Conservation (phyloP, 2,888 invertebrate species). For the Pammene fasciana region DNA sequence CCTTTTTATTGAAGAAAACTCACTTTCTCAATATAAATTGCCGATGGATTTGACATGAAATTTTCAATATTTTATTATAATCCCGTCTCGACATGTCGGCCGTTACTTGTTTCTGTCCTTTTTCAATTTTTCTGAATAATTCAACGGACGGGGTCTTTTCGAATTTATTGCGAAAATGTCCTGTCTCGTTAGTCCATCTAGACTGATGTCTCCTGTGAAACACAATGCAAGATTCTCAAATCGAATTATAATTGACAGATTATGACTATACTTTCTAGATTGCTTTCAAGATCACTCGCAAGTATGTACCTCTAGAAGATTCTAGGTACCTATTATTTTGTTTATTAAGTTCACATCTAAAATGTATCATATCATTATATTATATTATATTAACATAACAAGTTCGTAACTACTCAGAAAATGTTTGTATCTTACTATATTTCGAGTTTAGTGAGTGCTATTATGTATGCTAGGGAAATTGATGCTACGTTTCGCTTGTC, state of each 20-base stretch:
- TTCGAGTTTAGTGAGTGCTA: no score
- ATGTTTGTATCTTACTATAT: no score
- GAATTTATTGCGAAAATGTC: conserved; percentile 65
- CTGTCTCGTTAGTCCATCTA: conserved; percentile 62
- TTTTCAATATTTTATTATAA: conserved; percentile 73
- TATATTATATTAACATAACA: no score
- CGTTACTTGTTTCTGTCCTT: conserved; percentile 66
- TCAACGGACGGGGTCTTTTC: conserved; percentile 62
- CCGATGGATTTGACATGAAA: conserved; percentile 49
- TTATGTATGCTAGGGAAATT: no score
- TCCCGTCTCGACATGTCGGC: conserved; percentile 69
- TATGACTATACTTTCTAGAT: background rate
- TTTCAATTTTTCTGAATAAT: conserved; percentile 79
- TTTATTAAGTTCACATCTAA: no score
- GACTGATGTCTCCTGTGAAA: conserved; percentile 47
- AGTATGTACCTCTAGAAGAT: no score
- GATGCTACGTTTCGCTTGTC: no score
- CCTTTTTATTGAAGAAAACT: conserved; percentile 40
- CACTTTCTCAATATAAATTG: conserved; percentile 42
- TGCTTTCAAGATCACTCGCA: background rate
- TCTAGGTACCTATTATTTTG: no score
- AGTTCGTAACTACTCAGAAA: no score
- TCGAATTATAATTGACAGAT: conserved; percentile 20
- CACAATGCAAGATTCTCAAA: conserved; percentile 6
- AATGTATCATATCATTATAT: no score